A percentile compares a stretch with the other conserved stretches of the same genome.
Evolutionary conservation across 2,888 invertebrate species (phyloP).

Genomic region (Eristalis arbustorum): DNA sequence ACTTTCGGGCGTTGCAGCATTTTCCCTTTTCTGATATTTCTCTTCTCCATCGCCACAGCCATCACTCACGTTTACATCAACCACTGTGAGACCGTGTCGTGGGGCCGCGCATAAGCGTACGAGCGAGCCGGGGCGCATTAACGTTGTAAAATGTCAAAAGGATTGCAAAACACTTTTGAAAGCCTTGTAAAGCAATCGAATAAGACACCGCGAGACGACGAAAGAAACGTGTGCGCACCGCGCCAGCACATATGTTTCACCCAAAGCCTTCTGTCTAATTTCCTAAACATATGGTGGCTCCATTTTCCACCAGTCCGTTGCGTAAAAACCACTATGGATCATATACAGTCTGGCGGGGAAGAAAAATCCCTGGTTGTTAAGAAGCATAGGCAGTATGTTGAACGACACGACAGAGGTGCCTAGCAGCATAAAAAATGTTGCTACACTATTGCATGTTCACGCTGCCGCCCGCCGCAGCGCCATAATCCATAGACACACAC

Average conservation of each 20-base stretch:
- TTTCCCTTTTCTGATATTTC: conserved; percentile 50
- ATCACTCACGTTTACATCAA: conserved; percentile 54
- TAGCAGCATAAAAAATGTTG: conserved; percentile 62
- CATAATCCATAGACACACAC: not conserved
- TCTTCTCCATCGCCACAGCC: conserved; percentile 6
- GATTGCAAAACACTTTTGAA: conserved; percentile 63
- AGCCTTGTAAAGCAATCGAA: conserved; percentile 54
- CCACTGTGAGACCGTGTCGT: not conserved
- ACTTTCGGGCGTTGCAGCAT: conserved; percentile 66
- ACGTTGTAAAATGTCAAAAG: conserved; percentile 57
- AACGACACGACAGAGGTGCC: not conserved
- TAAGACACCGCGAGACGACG: not conserved
- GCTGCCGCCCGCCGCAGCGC: not conserved
- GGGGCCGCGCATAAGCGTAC: not conserved
- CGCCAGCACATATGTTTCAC: conserved; percentile 27
- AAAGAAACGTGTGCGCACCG: not conserved
- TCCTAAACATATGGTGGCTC: conserved; percentile 59
- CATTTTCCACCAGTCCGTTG: conserved; percentile 49
- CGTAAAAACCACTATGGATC: conserved; percentile 49
- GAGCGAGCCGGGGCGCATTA: conserved; percentile 6
- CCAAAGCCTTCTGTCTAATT: conserved; percentile 54
- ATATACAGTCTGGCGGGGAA: conserved; percentile 39
- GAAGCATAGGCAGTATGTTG: conserved; percentile 18
- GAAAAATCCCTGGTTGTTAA: conserved; percentile 31
- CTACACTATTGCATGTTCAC: conserved; percentile 38